These are phyloP conservation scores for Rhea pennata DNA, from an alignment of 2,113 vertebrate genomes.

Conservation along the genomic window DNA sequence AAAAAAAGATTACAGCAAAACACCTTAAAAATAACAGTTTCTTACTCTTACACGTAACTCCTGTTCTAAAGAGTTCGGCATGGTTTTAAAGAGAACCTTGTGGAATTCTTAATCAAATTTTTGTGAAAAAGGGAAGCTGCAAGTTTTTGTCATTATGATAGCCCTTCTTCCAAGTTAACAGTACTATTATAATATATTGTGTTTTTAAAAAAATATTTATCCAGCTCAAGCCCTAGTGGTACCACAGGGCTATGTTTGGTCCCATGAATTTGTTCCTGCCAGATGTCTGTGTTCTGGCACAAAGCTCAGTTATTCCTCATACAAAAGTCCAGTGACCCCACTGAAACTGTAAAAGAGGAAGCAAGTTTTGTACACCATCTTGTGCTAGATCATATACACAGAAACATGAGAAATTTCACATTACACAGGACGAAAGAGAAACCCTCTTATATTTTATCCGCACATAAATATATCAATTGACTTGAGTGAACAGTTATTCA, in stretches of 20 bases:
- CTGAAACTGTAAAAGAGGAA: neutral
- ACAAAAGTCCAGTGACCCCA: neutral
- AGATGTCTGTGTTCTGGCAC: neutral
- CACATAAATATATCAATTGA: neutral
- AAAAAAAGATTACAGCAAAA: neutral
- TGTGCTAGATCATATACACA: neutral
- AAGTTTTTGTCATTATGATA: neutral
- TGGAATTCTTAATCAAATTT: neutral
- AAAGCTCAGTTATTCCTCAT: neutral
- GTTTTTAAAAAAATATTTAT: neutral
- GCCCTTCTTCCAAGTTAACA: neutral
- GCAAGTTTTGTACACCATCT: neutral
- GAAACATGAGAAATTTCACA: neutral
- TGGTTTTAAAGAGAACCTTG: neutral
- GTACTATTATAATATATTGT: neutral
- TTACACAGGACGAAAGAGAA: neutral
- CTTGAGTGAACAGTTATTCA: neutral
- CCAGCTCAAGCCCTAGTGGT: neutral
- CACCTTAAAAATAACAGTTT: neutral
- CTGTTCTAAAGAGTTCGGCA: neutral
- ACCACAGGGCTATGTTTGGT: neutral
- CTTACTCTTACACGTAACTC: neutral
- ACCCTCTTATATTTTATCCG: neutral
- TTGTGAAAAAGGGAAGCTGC: neutral
- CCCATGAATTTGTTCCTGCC: neutral